phyloP scores from a whole-genome alignment of 2,888 invertebrate genomes.

The Melipona bicolor region DNA sequence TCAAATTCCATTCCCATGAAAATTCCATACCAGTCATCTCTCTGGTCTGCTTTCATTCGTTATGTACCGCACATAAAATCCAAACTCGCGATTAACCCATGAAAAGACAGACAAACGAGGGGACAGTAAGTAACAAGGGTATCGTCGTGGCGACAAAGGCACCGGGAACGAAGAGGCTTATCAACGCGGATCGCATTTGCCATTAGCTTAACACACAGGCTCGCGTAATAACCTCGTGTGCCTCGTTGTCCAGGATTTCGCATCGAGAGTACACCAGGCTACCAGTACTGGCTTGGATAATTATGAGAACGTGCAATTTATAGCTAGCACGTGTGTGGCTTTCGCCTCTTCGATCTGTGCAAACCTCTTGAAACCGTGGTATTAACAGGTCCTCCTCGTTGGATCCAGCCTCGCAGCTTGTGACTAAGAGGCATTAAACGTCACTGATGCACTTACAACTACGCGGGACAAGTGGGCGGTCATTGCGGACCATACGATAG shows the following conservation, averaged over 20 bases:
- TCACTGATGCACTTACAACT: neutral
- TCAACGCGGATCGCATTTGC: constrained; percentile 53
- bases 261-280: constrained; percentile 31
- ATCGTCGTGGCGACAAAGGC: constrained; percentile 4
- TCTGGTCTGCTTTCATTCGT: no score
- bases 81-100: neutral
- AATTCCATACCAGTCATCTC: no score
- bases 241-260: constrained; percentile 43
- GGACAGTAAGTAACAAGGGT: neutral
- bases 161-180: constrained; percentile 45
- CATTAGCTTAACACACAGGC: constrained; percentile 50
- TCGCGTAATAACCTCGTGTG: constrained; percentile 50
- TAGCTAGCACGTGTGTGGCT: constrained; percentile 49
- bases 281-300: constrained; percentile 51
- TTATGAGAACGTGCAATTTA: constrained; percentile 68
- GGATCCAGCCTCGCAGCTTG: constrained; percentile 16
- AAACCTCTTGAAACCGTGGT: constrained; percentile 36
- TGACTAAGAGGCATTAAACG: constrained; percentile 26
- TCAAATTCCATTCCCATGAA: no score
- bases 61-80: neutral
- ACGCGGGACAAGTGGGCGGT: neutral
- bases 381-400: constrained; percentile 53
- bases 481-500: neutral
- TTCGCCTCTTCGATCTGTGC: constrained; percentile 54
- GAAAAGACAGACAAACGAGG: neutral